Evolutionary conservation across 2,888 invertebrate genomes (phyloP).

Genomic region (Folsomia manolachei): DNA sequence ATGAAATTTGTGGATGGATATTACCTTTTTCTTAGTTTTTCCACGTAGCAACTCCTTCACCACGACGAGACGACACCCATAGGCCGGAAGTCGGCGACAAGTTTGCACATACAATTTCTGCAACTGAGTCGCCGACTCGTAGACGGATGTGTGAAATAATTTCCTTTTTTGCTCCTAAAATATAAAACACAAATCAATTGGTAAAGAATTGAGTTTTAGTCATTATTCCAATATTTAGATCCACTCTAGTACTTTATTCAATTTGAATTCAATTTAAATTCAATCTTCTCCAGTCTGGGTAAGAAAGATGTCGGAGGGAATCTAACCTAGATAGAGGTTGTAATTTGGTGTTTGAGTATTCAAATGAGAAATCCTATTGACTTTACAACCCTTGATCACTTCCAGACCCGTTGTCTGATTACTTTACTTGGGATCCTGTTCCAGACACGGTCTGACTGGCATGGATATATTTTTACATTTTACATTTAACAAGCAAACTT

Average conservation of each 20-base stretch:
- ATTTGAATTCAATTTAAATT: background rate
- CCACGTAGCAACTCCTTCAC: slow-evolving; percentile 64
- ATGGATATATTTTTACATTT: no score
- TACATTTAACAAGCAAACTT: no score
- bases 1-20: no score
- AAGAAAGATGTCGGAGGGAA: background rate
- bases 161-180: slow-evolving; percentile 64
- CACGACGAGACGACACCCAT: slow-evolving; percentile 62
- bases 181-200: background rate
- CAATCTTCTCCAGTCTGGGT: background rate
- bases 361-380: background rate
- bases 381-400: background rate
- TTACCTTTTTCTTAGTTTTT: slow-evolving; percentile 63
- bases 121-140: slow-evolving; percentile 63
- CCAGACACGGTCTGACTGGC: no score
- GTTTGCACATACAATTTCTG: slow-evolving; percentile 65
- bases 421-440: no score
- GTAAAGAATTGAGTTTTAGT: background rate
- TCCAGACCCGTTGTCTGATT: background rate
- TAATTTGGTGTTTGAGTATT: background rate
- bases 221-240: background rate
- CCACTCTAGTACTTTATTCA: no score
- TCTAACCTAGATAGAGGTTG: background rate
- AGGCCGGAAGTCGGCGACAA: slow-evolving; percentile 62
- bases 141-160: slow-evolving; percentile 63